Base-by-base conservation (phyloP, 2,113 vertebrate genomes). In the Peromyscus maniculatus region DNA sequence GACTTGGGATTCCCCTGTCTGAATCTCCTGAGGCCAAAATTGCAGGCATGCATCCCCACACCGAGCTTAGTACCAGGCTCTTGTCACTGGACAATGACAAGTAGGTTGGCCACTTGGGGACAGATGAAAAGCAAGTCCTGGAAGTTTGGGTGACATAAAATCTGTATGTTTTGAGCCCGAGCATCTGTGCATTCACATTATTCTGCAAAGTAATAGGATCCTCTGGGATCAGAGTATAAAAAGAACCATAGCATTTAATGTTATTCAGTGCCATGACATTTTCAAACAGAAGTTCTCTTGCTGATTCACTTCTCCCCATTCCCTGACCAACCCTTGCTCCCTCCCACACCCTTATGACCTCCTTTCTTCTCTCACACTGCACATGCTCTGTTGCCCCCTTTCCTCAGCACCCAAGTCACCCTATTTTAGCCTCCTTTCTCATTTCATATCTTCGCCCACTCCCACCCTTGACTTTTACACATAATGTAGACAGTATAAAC, bases 71-170 rank as follows among this genome's bases (percentile, higher is more conserved):
- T 24, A 75, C 49, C 36, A 52, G 5, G 5, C 57, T 72, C 43
- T 75, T 86, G 52, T n/a, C 22, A 46, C 15, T 39, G 62, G 22
- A 77, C 90, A 71, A 26, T 77, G 57, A 22, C 2, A 69, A 55
- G 16, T 87, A 9, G 5, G 16, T 24, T 75, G 69, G 6, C 31
- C 49, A 17, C 75, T 89, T 49, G 28, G 22, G 5, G n/a, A 43
- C 71, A 55, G 55, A 4, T 55, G n/a, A 55, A 62, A 36, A 62
- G 28, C 39, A 28, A 69, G 19, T 33, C 33, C 6, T 10, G 52
- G 83, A 88, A 74, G 21, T 57, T 66, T 33, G 43, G 55, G n/a
- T 72, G 72, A 92, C 84, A 92, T 86, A 31, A 95, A 66, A 79
- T 66, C 71, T 55, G 9, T 69, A 84, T 1, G 52, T 39, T 55